Evolutionary conservation across 2,888 invertebrate genomes (phyloP).

Genomic region (Hyppa rectilinea): DNA sequence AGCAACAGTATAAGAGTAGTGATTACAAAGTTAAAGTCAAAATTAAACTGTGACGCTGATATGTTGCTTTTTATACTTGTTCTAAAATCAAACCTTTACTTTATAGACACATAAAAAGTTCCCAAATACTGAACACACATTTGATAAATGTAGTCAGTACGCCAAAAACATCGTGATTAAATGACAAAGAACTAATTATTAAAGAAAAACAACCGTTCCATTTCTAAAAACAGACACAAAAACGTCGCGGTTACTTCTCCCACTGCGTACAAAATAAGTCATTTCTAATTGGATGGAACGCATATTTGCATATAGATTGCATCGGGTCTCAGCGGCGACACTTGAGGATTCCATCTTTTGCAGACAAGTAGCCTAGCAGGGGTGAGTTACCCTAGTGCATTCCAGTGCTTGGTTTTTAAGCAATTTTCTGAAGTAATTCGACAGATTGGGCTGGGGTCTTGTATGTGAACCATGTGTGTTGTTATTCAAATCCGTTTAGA

Average conservation of each 20-base stretch:
- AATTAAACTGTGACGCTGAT: too few relatives aligned
- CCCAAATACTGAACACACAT: too few relatives aligned
- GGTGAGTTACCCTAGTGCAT: conserved; percentile 39
- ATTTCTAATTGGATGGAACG: conserved; percentile 82
- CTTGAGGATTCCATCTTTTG: conserved; percentile 62
- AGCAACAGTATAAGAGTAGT: too few relatives aligned
- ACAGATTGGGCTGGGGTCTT: conserved; percentile 19
- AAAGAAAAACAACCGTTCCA: not conserved
- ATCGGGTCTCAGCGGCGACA: conserved; percentile 70
- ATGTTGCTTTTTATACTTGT: too few relatives aligned
- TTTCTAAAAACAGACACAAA: not conserved
- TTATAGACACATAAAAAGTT: too few relatives aligned
- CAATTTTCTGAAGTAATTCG: conserved; percentile 25
- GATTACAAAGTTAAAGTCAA: too few relatives aligned
- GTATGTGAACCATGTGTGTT: conserved; percentile 6
- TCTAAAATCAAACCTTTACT: too few relatives aligned
- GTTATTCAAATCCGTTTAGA: conserved; percentile 23
- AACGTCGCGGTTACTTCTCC: conserved; percentile 55
- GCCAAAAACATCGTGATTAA: too few relatives aligned
- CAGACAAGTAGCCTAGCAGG: conserved; percentile 37
- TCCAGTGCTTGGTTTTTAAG: conserved; percentile 35
- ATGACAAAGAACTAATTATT: too few relatives aligned
- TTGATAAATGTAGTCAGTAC: too few relatives aligned
- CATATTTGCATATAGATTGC: conserved; percentile 88
- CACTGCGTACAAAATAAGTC: conserved; percentile 71